Conservation (phyloP, 1,140 invertebrate species). For the Trichonephila clavipes region DNA sequence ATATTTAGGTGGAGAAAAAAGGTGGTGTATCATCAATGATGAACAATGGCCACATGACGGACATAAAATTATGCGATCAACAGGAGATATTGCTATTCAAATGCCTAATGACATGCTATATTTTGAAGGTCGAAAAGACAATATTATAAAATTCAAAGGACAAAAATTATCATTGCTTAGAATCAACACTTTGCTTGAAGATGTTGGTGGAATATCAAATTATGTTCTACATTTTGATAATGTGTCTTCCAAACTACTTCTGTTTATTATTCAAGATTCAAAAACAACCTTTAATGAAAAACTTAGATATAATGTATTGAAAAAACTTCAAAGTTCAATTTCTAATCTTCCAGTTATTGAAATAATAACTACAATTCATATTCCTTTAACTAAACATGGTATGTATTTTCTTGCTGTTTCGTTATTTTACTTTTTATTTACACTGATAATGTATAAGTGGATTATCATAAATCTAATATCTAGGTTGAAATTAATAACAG, state of each 20-base stretch:
- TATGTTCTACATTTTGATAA: constrained; percentile 41
- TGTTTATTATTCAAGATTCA: constrained; percentile 19
- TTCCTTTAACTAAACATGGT: constrained; percentile 85
- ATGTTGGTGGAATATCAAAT: constrained; percentile 76
- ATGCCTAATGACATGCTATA: constrained; percentile 82
- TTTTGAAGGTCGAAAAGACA: constrained; percentile 85
- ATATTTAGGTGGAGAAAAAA: constrained; percentile 76
- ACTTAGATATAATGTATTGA: background rate
- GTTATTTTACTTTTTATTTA: background rate
- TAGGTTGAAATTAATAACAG: no score
- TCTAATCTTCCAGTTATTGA: constrained; percentile 80
- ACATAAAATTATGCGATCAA: constrained; percentile 83
- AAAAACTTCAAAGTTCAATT: background rate
- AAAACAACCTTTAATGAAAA: background rate
- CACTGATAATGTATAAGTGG: no score
- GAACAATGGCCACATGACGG: constrained; percentile 81
- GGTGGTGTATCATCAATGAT: constrained; percentile 85
- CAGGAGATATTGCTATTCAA: constrained; percentile 85
- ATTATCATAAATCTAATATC: no score
- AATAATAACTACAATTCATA: constrained; percentile 82
- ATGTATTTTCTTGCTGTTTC: constrained; percentile 79
- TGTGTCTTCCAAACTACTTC: constrained; percentile 8
- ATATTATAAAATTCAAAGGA: constrained; percentile 88
- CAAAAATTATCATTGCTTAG: constrained; percentile 85
- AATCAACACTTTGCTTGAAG: constrained; percentile 83